Evolutionary conservation across 2,888 invertebrate species (phyloP).

Genomic region (Ornithoptera priamus): DNA sequence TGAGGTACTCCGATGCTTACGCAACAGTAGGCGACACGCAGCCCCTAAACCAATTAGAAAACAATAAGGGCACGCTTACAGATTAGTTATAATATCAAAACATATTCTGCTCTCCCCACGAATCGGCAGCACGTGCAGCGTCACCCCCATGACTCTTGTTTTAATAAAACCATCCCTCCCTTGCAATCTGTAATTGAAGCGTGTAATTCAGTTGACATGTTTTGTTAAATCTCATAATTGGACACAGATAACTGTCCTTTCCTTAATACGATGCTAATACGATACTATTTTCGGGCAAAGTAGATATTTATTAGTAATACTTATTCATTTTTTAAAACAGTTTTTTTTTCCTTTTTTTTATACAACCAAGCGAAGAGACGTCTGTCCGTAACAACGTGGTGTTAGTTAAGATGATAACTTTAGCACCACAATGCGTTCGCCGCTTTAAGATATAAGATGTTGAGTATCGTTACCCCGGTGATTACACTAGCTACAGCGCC

Average conservation of each 20-base stretch:
- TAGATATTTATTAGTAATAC: not conserved
- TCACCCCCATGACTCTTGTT: constrained; percentile 39
- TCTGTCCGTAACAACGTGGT: too few relatives aligned
- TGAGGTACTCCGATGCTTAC: not conserved
- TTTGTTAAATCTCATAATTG: constrained; percentile 74
- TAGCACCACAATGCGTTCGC: too few relatives aligned
- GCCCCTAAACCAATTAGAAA: constrained; percentile 50
- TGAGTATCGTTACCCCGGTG: too few relatives aligned
- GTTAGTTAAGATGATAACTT: too few relatives aligned
- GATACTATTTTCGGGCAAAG: not conserved
- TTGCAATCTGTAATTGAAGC: constrained; percentile 64
- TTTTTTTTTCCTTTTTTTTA: too few relatives aligned
- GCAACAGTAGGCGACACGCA: constrained; percentile 25
- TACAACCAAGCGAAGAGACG: too few relatives aligned
- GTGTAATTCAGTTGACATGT: constrained; percentile 74
- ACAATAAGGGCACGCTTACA: constrained; percentile 45
- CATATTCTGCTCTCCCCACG: constrained; percentile 58
- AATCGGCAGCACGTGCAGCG: constrained; percentile 55
- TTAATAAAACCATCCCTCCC: constrained; percentile 48
- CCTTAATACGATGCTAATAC: constrained; percentile 16
- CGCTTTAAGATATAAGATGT: too few relatives aligned
- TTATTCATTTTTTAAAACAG: not conserved
- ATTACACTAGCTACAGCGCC: too few relatives aligned
- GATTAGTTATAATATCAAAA: constrained; percentile 71
- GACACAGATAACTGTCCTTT: constrained; percentile 51